Evolutionary conservation across 2,113 vertebrate species (phyloP), one percentile per base, ranked within the genome.

Genomic region (Steatornis caripensis): DNA sequence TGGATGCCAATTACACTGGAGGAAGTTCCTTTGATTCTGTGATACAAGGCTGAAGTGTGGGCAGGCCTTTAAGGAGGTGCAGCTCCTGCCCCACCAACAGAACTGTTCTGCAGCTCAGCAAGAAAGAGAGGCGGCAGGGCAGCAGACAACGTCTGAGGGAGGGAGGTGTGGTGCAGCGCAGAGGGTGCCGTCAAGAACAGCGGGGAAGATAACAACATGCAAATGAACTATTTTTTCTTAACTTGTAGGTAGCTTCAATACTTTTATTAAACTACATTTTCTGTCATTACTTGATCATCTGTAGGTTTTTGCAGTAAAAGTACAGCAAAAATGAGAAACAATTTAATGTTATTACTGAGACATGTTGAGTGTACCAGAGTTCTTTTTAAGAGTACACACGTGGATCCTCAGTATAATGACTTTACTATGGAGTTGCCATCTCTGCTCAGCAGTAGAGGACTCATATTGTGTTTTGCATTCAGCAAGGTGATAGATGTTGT

Each of bases 91-190:
- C 3, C 37, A 65, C 18, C n/a, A 58, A n/a, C 11, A 83, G 49
- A 77, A 65, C 20, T 9, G 16, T 21, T 46, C 57, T 36, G 46
- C 2, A 2, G 37, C 32, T 84, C 30, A 89, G 68, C 26, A 70
- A 72, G 26, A 90, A 23, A 0, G 0, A 41, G 71, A 41, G 21
- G 23, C 23, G 45, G 39, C 19, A 60, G 0, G 0, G 66, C 34
- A 64, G 45, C 49, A 74, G 51, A 57, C 18, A 32, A 8, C 34
- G 19, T 22, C 18, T 51, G 53, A 86, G 27, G 23, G 37, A 90
- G 29, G 23, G 12, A 84, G 34, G 8, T 76, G 37, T 23, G 26
- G 39, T 54, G 23, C 70, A 76, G 23, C 10, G 39, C 5, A 72
- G 78, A 57, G 15, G 54, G 57, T 53, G 51, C 8, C 62, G 86